A percentile compares a stretch with the other conserved stretches of the same genome.
Conservation (phyloP, 2,113 vertebrate genomes). For the human region DNA sequence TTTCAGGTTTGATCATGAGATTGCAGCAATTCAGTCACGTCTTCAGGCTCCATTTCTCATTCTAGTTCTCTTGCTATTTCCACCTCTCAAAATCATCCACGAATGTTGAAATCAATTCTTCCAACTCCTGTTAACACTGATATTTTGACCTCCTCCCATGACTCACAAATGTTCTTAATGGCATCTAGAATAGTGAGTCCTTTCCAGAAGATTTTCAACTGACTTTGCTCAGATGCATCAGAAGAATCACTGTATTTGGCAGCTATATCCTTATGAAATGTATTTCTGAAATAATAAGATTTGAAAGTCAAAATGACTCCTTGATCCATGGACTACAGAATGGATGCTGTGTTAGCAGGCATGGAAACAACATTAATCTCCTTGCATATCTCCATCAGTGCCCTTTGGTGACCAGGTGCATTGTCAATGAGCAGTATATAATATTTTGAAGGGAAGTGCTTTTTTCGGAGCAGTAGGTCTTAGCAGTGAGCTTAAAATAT, state of each 20-base stretch:
- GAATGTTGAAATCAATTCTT: neutral
- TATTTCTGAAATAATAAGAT: neutral
- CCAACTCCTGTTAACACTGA: neutral
- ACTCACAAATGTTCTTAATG: neutral
- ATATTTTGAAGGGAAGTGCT: neutral
- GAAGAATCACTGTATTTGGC: neutral
- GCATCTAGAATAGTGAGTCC: neutral
- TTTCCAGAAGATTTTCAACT: neutral
- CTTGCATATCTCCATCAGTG: neutral
- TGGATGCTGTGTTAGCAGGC: neutral
- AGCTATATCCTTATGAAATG: neutral
- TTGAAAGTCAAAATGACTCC: neutral
- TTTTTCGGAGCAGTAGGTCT: neutral
- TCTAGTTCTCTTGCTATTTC: neutral
- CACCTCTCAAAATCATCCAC: neutral
- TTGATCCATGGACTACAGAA: neutral
- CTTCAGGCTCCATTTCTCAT: neutral
- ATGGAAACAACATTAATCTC: neutral
- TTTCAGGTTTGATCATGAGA: neutral
- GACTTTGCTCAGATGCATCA: neutral
- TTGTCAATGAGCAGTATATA: neutral
- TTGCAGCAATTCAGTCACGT: neutral
- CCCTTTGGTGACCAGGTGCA: neutral
- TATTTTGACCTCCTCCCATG: neutral
- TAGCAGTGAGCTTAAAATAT: neutral